A percentile compares a stretch with the other conserved stretches of the same genome.
Evolutionary conservation across 2,888 invertebrate species (phyloP).

Genomic region (Globia sparganii): DNA sequence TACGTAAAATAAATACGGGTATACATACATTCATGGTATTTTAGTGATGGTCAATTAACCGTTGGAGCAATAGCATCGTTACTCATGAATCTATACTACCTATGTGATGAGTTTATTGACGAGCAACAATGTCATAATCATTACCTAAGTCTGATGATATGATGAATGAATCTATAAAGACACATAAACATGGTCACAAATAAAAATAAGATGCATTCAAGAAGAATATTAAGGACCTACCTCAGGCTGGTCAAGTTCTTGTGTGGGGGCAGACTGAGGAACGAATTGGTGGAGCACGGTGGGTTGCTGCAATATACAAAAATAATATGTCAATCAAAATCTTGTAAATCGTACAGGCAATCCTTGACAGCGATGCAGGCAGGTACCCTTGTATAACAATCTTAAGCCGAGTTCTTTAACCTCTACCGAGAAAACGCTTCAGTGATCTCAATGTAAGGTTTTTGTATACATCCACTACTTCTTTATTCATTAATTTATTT

Average conservation of each 20-base stretch:
- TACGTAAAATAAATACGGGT: slow-evolving; percentile 3
- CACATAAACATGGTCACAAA: background rate
- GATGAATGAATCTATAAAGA: background rate
- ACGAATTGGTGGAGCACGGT: slow-evolving; percentile 86
- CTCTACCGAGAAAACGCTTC: slow-evolving; percentile 71
- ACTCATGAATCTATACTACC: slow-evolving; percentile 11
- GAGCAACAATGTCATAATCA: slow-evolving; percentile 15
- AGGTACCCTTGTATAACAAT: slow-evolving; percentile 45
- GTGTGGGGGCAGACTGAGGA: slow-evolving; percentile 87
- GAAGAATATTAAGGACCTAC: slow-evolving; percentile 70
- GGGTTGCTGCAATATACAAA: slow-evolving; percentile 78
- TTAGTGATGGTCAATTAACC: slow-evolving; percentile 32
- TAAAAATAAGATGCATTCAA: background rate
- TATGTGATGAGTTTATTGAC: slow-evolving; percentile 26
- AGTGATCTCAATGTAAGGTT: slow-evolving; percentile 66
- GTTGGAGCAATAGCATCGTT: slow-evolving; percentile 20
- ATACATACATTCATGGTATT: slow-evolving; percentile 16
- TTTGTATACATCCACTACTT: slow-evolving; percentile 32
- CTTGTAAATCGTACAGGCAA: background rate
- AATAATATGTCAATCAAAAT: slow-evolving; percentile 34
- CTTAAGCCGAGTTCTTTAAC: slow-evolving; percentile 74
- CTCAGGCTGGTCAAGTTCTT: slow-evolving; percentile 87
- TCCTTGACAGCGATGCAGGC: slow-evolving; percentile 29
- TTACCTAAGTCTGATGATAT: background rate
- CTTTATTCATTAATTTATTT: slow-evolving; percentile 42